Evolutionary conservation across 2,888 invertebrate species (phyloP).

Genomic region (Catocala fraxini): DNA sequence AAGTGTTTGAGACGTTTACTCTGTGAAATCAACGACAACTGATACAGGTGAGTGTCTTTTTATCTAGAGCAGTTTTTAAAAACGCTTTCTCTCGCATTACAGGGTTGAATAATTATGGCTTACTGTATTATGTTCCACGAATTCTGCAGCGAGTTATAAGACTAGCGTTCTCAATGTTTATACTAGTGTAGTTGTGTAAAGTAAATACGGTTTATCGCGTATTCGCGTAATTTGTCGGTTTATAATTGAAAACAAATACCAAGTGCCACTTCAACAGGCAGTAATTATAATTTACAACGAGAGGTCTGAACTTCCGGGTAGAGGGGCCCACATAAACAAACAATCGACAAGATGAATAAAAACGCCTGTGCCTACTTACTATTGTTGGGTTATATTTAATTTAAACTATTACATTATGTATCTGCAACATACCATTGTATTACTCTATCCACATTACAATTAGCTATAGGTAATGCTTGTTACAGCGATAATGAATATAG

Average conservation of each 20-base stretch:
- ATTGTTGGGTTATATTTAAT: neutral
- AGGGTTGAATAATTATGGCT: conserved; percentile 58
- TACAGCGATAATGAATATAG: no score
- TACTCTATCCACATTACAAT: no score
- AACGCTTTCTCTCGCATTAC: conserved; percentile 53
- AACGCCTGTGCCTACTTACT: neutral
- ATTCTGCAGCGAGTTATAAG: conserved; percentile 11
- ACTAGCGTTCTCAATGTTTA: conserved; percentile 15
- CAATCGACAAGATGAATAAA: neutral
- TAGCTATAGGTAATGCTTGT: no score
- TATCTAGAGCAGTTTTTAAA: conserved; percentile 47
- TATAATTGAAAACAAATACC: conserved; percentile 22
- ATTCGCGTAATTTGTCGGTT: conserved; percentile 39
- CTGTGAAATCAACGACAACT: conserved; percentile 65
- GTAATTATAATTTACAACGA: conserved; percentile 15
- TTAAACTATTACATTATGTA: neutral
- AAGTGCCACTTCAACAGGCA: conserved; percentile 12
- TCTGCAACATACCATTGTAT: no score
- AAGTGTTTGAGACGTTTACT: conserved; percentile 55
- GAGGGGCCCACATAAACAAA: conserved; percentile 23
- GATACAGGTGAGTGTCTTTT: conserved; percentile 69
- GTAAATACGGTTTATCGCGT: conserved; percentile 21
- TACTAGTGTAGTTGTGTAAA: conserved; percentile 5
- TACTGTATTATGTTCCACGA: conserved; percentile 24
- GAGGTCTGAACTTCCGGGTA: conserved; percentile 25